phyloP scores from a whole-genome alignment of 2,888 invertebrate genomes.

The Erpobdella octoculata region DNA sequence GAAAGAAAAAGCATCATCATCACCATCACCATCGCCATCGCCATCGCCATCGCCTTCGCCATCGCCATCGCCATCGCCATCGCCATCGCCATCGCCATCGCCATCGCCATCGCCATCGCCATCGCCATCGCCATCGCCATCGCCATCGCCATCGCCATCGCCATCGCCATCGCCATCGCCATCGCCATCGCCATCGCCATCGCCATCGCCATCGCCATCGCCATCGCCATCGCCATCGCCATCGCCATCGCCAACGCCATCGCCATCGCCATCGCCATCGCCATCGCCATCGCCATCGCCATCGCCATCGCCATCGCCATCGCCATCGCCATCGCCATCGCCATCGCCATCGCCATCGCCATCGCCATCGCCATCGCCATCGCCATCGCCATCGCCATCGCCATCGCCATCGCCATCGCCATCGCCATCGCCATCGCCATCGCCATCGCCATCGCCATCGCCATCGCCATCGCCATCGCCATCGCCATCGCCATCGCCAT shows the following conservation, averaged over 20 bases:
- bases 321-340: constrained; percentile 3
- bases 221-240: constrained; percentile 3
- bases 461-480: background rate
- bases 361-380: background rate
- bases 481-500: background rate
- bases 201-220: background rate
- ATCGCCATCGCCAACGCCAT: background rate
- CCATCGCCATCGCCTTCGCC: background rate
- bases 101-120: constrained; percentile 2
- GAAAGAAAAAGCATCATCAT: background rate
- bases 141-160: background rate
- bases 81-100: background rate
- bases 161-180: background rate
- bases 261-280: constrained; percentile 1
- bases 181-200: too few relatives aligned
- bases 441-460: background rate
- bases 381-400: background rate
- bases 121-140: background rate
- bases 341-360: background rate
- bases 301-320: background rate
- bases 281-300: background rate
- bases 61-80: background rate
- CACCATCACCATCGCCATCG: background rate
- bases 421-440: background rate
- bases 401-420: background rate